phyloP scores from a whole-genome alignment of 2,888 invertebrate genomes.

The Netelia inedita region DNA sequence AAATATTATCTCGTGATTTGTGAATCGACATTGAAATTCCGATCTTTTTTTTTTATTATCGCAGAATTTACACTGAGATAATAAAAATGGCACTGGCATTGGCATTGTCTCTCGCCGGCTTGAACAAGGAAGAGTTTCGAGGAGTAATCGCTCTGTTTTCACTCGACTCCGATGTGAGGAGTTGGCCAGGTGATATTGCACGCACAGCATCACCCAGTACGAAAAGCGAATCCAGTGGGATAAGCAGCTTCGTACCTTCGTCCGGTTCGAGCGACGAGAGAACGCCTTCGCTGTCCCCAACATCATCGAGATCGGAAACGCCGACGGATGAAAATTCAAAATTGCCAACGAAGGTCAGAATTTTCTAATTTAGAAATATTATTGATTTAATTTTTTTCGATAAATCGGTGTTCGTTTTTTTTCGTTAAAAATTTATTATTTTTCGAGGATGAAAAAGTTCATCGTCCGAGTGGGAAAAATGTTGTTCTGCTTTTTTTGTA shows the following conservation, averaged over 20 bases:
- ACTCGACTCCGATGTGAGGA: conserved; percentile 79
- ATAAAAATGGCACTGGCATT: conserved; percentile 88
- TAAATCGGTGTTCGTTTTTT: neutral
- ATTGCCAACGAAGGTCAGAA: conserved; percentile 26
- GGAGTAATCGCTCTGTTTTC: conserved; percentile 85
- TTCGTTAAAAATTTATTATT: neutral
- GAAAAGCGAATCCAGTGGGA: conserved; percentile 88
- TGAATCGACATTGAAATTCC: neutral
- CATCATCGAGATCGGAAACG: conserved; percentile 76
- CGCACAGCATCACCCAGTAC: conserved; percentile 86
- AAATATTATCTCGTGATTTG: neutral
- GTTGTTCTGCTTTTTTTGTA: neutral
- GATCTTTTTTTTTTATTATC: neutral
- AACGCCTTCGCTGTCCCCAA: conserved; percentile 79
- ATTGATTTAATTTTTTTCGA: too few species aligned
- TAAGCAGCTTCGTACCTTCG: conserved; percentile 87
- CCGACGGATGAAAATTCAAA: conserved; percentile 61
- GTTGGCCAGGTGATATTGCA: conserved; percentile 69
- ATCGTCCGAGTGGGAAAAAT: too few species aligned
- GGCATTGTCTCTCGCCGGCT: conserved; percentile 87
- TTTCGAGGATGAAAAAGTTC: neutral
- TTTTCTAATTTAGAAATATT: neutral
- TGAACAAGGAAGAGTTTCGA: conserved; percentile 87
- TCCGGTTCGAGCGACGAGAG: conserved; percentile 85
- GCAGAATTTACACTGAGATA: neutral